Conservation (phyloP, 2,888 invertebrate genomes). For the Tethea ocularis region DNA sequence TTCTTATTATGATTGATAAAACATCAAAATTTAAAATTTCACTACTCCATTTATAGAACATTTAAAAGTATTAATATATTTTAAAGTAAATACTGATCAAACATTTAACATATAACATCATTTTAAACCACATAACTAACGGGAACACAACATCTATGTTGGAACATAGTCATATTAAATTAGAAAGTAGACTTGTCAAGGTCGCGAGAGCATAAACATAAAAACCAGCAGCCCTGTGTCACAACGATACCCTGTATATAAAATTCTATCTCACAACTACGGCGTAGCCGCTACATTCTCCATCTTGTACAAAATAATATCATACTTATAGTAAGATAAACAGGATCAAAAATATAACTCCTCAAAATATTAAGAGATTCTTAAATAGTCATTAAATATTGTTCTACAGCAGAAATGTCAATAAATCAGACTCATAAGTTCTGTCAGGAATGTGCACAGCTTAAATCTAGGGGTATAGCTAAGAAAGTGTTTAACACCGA, state of each 20-base stretch:
- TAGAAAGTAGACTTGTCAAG: conserved; percentile 53
- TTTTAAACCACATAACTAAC: conserved; percentile 59
- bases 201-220: conserved; percentile 40
- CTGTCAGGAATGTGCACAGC: conserved; percentile 79
- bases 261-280: conserved; percentile 60
- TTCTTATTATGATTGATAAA: conserved; percentile 59
- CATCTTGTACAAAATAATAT: conserved; percentile 66
- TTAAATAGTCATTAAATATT: conserved; percentile 70
- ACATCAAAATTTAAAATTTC: conserved; percentile 62
- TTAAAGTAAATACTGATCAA: conserved; percentile 72
- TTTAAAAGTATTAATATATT: conserved; percentile 48
- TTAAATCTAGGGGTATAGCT: conserved; percentile 68
- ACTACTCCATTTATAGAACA: conserved; percentile 68
- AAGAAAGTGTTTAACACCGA: conserved; percentile 65
- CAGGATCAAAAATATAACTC: conserved; percentile 80
- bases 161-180: conserved; percentile 45
- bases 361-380: conserved; percentile 77
- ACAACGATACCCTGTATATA: conserved; percentile 75
- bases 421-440: conserved; percentile 77
- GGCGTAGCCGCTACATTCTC: conserved; percentile 43
- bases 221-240: conserved; percentile 47
- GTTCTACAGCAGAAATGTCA: conserved; percentile 77
- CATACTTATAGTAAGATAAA: conserved; percentile 76
- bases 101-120: conserved; percentile 73
- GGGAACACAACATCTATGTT: conserved; percentile 71